phyloP scores from a whole-genome alignment of 2,797 vertebrate species.

The Melanotaenia pygmaea region DNA sequence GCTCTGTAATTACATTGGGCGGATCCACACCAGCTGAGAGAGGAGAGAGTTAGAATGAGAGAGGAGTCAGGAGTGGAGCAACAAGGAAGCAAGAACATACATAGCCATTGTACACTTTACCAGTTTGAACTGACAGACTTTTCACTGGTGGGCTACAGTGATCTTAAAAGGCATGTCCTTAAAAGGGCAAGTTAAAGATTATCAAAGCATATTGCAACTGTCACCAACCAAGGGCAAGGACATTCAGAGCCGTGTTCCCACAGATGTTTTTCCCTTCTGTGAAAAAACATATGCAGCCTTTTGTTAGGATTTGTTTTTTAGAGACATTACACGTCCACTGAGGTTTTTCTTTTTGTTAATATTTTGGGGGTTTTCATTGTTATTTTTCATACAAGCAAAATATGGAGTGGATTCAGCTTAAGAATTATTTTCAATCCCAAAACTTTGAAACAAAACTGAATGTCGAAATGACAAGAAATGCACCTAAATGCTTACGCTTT shows the following conservation, averaged over 20 bases:
- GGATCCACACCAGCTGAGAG: constrained; percentile 70
- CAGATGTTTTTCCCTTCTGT: constrained; percentile 45
- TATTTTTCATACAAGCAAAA: neutral
- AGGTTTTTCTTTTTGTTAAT: constrained; percentile 20
- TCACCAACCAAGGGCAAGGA: constrained; percentile 46
- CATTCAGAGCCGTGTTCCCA: constrained; percentile 60
- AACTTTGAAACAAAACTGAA: neutral
- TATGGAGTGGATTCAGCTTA: neutral
- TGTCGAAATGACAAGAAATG: neutral
- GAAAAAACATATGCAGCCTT: constrained; percentile 63
- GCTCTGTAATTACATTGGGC: constrained; percentile 85
- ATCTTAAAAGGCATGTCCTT: constrained; percentile 25
- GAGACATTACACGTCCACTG: constrained; percentile 34
- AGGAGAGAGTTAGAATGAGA: constrained; percentile 49
- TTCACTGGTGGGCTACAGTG: constrained; percentile 3
- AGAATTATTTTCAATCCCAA: too few relatives aligned
- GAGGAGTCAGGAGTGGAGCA: constrained; percentile 26
- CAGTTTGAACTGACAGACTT: constrained; percentile 26
- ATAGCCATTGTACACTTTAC: constrained; percentile 5
- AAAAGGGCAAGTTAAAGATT: constrained; percentile 53
- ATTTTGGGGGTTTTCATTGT: neutral
- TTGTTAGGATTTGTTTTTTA: constrained; percentile 39
- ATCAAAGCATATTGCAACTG: constrained; percentile 48
- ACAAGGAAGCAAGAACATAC: constrained; percentile 22
- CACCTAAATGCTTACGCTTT: neutral